A percentile compares a stretch with the other conserved stretches of the same genome.
These are phyloP conservation scores for Meloidogyne hapla DNA, from an alignment of 1,140 invertebrate species.

Conservation along the genomic window DNA sequence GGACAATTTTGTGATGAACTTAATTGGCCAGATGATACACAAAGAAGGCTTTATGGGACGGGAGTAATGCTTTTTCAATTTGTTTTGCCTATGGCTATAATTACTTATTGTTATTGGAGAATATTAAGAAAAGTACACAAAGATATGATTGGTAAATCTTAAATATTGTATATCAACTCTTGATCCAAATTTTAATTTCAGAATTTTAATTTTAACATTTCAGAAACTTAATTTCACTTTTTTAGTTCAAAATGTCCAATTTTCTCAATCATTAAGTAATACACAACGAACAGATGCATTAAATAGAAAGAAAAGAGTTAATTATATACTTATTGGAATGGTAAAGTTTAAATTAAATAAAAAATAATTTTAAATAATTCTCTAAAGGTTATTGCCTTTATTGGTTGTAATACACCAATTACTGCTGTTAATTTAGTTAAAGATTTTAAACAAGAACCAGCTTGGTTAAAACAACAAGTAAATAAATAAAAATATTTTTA, in stretches of 20 bases:
- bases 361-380: not conserved
- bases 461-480: conserved; percentile 32
- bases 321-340: conserved; percentile 63
- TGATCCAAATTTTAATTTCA: no score
- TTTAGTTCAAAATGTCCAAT: conserved; percentile 55
- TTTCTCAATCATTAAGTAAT: conserved; percentile 53
- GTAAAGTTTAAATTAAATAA: conserved; percentile 24
- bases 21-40: conserved; percentile 56
- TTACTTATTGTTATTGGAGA: conserved; percentile 61
- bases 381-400: conserved; percentile 42
- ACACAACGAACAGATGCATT: conserved; percentile 59
- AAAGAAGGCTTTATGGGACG: conserved; percentile 54
- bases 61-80: conserved; percentile 62
- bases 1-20: conserved; percentile 50
- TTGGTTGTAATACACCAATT: conserved; percentile 56
- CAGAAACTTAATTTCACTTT: not conserved
- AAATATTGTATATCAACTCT: no score
- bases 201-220: not conserved
- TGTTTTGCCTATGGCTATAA: conserved; percentile 61
- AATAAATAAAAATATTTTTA: not conserved
- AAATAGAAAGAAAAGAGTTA: conserved; percentile 57
- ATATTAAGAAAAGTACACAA: conserved; percentile 58
- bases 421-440: conserved; percentile 59
- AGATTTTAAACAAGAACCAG: conserved; percentile 60
- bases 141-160: conserved; percentile 54